These are phyloP conservation scores for Cerceris rybyensis DNA, from an alignment of 2,888 invertebrate genomes.

Conservation along the genomic window DNA sequence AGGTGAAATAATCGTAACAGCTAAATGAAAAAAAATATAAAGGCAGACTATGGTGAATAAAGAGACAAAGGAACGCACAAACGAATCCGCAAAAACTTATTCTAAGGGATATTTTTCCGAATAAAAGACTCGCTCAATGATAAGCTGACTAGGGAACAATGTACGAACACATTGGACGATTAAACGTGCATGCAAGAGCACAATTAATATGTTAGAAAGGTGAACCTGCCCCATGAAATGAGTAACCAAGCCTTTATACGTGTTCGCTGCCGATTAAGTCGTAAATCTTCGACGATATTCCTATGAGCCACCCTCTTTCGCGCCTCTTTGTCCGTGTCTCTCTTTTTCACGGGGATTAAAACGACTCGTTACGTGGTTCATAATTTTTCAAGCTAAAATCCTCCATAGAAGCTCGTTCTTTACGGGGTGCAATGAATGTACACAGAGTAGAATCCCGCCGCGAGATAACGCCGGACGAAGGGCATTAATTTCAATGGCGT, in stretches of 20 bases:
- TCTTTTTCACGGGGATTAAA: constrained; percentile 33
- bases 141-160: constrained; percentile 24
- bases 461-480: neutral
- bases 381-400: constrained; percentile 9
- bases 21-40: too few relatives aligned
- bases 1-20: too few relatives aligned
- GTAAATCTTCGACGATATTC: constrained; percentile 56
- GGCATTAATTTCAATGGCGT: neutral
- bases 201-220: constrained; percentile 46
- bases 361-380: constrained; percentile 1
- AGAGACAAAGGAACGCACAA: too few relatives aligned
- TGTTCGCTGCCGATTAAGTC: constrained; percentile 56
- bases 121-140: too few relatives aligned
- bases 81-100: too few relatives aligned
- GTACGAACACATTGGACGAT: constrained; percentile 35
- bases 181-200: constrained; percentile 26
- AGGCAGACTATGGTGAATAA: too few relatives aligned
- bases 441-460: neutral
- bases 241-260: constrained; percentile 40
- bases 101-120: too few relatives aligned
- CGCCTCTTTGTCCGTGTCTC: neutral
- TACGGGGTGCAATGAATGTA: neutral
- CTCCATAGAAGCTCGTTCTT: too few relatives aligned
- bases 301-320: neutral
- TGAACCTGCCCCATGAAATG: constrained; percentile 27